Base-by-base conservation (phyloP, 1,140 invertebrate species). In the Zaprionus ornatus region DNA sequence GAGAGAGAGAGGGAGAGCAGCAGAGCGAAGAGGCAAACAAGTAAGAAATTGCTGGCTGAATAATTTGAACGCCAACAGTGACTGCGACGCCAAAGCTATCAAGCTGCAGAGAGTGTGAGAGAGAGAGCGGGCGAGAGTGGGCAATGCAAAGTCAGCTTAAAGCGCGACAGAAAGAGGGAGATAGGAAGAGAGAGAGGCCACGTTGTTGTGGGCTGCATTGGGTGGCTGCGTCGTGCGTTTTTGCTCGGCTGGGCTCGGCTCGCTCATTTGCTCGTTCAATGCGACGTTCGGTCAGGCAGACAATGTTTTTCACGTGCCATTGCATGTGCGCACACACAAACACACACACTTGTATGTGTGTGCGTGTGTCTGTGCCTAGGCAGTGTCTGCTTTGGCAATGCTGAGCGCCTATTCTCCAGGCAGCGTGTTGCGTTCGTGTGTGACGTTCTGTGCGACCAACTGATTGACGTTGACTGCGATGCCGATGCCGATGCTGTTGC, bases 381-480 rank as follows among this genome's bases (percentile, higher is more conserved):
- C 25, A 50, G 25, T 23, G 37, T 29, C 21, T 25, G 25, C n/a
- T 48, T 29, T 3, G 52, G 17, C 4, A 10, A 42, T 74, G 70
- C 88, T 91, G 90, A 40, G 57, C 86, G 90, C 90, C 90, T 91
- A 78, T 63, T 91, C 67, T 52, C 52, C 48, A 74, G 72, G 80
- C 90, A 87, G 85, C 90, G 90, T 73, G 50, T 90, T 90, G 83
- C 83, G 86, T 91, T 91, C 90, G 90, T 91, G 90, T 91, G 90
- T 91, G 90, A 91, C 90, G 90, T 90, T 90, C 84, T 83, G 84
- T 88, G 85, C 82, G 62, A 66, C 63, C 45, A 73, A 68, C 68
- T 84, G 78, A 77, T 80, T 77, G 74, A 80, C 65, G 66, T 62
- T 77, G 48, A 67, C 74, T 73, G 74, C 74, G 63, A 73, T 59